Percentiles rank a stretch among this genome's conserved stretches.
These are phyloP conservation scores for Aptenodytes patagonicus DNA, from an alignment of 2,113 vertebrate genomes.

Conservation along the genomic window DNA sequence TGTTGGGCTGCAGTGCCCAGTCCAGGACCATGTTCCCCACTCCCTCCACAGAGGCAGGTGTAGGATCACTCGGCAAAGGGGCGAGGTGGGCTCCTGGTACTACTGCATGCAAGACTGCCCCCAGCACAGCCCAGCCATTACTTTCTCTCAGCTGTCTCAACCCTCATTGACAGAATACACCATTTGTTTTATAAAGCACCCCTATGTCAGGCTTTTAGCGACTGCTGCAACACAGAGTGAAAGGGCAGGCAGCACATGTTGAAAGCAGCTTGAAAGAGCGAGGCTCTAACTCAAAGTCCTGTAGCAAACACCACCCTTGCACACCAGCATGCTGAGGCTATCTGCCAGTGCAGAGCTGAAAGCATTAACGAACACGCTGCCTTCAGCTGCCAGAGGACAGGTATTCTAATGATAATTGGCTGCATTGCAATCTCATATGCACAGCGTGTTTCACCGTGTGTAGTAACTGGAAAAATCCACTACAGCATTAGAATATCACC, in stretches of 20 bases:
- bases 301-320: not conserved
- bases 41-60: not conserved
- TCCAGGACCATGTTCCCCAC: not conserved
- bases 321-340: not conserved
- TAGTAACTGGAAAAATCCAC: not conserved
- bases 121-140: not conserved
- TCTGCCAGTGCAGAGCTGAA: not conserved
- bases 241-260: not conserved
- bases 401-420: not conserved
- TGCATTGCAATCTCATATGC: not conserved
- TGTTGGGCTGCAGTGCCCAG: not conserved
- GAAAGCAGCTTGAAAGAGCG: not conserved
- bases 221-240: not conserved
- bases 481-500: not conserved
- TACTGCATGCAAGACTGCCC: not conserved
- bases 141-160: not conserved
- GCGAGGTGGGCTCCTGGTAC: accelerated
- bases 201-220: not conserved
- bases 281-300: not conserved
- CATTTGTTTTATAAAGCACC: not conserved
- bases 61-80: not conserved
- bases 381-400: not conserved
- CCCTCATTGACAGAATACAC: not conserved
- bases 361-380: not conserved
- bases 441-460: not conserved